Evolutionary conservation across 2,797 vertebrate species (phyloP).

Genomic region (Cirrhinus molitorella): DNA sequence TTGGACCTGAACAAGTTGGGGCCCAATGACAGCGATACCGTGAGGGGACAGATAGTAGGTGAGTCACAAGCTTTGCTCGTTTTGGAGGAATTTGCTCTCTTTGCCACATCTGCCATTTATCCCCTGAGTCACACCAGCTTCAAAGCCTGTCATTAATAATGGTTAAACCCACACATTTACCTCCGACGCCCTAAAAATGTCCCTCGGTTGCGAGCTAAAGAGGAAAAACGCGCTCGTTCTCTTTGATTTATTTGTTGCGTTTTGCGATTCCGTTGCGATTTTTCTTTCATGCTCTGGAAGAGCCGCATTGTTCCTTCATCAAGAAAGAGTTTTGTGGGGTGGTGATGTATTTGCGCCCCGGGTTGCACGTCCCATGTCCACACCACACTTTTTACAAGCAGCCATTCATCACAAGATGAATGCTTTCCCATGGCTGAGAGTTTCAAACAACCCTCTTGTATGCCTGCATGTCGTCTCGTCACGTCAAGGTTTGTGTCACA

Average conservation of each 20-base stretch:
- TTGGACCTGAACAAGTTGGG: conserved; percentile 99
- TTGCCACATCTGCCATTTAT: conserved; percentile 38
- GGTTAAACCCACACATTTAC: conserved; percentile 33
- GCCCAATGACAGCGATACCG: conserved; percentile 96
- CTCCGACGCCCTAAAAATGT: background rate
- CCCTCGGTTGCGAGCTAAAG: background rate
- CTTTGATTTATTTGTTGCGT: background rate
- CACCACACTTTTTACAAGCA: conserved; percentile 10
- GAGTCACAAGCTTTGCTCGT: conserved; percentile 74
- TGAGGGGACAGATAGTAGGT: conserved; percentile 98
- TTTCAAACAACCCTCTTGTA: background rate
- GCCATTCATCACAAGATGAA: conserved; percentile 11
- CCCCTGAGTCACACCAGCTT: conserved; percentile 34
- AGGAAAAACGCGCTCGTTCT: background rate
- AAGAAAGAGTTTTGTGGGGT: conserved; percentile 15
- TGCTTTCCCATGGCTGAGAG: conserved; percentile 7
- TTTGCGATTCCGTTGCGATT: background rate
- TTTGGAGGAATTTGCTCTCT: too few relatives aligned
- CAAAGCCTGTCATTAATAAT: conserved; percentile 33
- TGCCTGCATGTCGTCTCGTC: background rate
- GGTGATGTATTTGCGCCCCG: background rate
- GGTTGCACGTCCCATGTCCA: conserved; percentile 2
- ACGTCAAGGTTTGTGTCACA: background rate
- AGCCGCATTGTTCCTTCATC: conserved; percentile 13
- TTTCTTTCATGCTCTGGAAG: background rate